These are phyloP conservation scores for Zoanthus solanderi DNA, from an alignment of 92 coral and sea anemone genomes.

Conservation along the genomic window DNA sequence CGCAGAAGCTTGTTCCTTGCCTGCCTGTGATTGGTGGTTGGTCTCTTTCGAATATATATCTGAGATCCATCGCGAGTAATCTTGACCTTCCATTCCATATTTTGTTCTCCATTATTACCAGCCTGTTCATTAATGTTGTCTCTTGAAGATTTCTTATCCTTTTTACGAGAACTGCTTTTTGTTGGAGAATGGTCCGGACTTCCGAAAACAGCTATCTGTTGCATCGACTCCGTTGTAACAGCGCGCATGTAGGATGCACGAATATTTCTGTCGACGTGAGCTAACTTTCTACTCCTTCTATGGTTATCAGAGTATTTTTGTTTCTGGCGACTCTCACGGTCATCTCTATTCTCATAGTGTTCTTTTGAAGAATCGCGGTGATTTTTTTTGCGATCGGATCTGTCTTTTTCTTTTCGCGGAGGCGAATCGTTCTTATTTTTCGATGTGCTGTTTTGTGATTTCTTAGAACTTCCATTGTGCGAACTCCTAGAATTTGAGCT, in stretches of 20 bases:
- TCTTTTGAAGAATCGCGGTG: constrained; percentile 76
- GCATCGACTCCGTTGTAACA: constrained; percentile 79
- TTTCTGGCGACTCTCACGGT: constrained; percentile 68
- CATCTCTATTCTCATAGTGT: constrained; percentile 58
- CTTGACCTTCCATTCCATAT: constrained; percentile 92
- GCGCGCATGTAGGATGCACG: constrained; percentile 94
- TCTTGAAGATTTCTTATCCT: constrained; percentile 67
- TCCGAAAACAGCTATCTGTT: constrained; percentile 82
- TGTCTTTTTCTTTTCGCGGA: constrained; percentile 72
- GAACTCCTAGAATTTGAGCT: constrained; percentile 62
- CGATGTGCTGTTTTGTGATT: constrained; percentile 66
- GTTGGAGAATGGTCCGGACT: constrained; percentile 67
- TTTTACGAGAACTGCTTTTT: constrained; percentile 55
- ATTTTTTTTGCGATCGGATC: constrained; percentile 70
- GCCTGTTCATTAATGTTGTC: constrained; percentile 69
- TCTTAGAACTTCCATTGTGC: constrained; percentile 57
- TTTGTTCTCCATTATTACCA: constrained; percentile 69
- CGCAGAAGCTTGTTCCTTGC: constrained; percentile 93
- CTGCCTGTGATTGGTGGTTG: constrained; percentile 73
- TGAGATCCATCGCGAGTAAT: constrained; percentile 97
- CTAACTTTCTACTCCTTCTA: constrained; percentile 79
- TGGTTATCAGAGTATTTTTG: constrained; percentile 71
- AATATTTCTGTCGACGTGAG: constrained; percentile 85
- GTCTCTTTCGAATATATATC: constrained; percentile 87
- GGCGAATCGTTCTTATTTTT: constrained; percentile 72